Base-by-base conservation (phyloP, 2,888 invertebrate species). In the Lysandra coridon region DNA sequence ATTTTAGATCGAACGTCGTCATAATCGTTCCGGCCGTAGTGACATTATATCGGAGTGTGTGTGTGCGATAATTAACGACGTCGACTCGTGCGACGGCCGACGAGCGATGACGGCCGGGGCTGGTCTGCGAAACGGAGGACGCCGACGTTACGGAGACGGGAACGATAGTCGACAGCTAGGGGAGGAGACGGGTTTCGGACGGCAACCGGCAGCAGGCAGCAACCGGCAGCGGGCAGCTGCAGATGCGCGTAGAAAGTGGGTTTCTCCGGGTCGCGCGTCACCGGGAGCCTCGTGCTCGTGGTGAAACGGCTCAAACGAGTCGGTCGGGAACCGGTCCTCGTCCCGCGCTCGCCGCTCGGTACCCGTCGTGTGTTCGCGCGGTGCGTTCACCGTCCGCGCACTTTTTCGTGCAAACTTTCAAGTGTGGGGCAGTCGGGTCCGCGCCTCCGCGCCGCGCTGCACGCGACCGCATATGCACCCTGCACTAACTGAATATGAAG, bases 191-290 rank as follows among this genome's bases (percentile, higher is more conserved):
- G 3, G 64, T 23, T 3, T 12, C 30, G 30, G 10, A 23, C n/a
- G n/a, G 60, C n/a, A 60, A 23, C 23, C 23, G 23, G 10, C 40
- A 37, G 37, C 4, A 4, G 37, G 33, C 33, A 69, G 37, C 3
- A 4, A 23, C 23, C 23, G 37, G 37, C 37, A 37, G 37, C 1
- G 3, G 44, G 10, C 6, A 64, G 30, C 33, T 14, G 69, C 33
- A 69, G 69, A 69, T 37, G 69, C 14, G 33, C 33, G 69, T 69
- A 69, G 69, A 69, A 69, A 69, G 69, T 69, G 69, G 69, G 69
- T 69, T 69, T 69, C 69, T 69, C 69, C 69, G 14, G 69, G 69
- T 12, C 30, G 33, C 17, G 14, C 69, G 69, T 69, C 69, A 69
- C 69, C 69, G 69, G 69, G 69, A 69, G 14, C 37, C 69, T 69